Conservation (phyloP, 2,797 vertebrate species). For the Gastrophryne carolinensis region DNA sequence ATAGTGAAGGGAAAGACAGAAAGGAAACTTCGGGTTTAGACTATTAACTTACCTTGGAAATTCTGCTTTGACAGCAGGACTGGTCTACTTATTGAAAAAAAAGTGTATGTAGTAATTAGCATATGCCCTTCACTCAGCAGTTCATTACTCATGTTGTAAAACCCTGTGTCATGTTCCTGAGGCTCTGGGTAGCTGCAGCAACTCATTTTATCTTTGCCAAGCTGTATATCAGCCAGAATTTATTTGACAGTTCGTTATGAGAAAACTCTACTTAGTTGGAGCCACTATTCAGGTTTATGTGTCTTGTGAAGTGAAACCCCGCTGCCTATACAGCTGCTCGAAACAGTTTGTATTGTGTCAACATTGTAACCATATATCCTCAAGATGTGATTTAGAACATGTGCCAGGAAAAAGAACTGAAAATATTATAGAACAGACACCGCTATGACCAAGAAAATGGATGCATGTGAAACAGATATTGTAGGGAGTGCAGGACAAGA, state of each 20-base stretch:
- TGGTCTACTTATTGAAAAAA: constrained; percentile 46
- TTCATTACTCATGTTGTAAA: constrained; percentile 54
- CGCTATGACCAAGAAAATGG: constrained; percentile 23
- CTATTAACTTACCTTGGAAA: constrained; percentile 9
- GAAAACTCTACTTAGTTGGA: constrained; percentile 46
- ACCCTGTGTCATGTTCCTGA: constrained; percentile 52
- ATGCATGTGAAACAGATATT: constrained; percentile 14
- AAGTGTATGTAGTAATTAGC: constrained; percentile 33
- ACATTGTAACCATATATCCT: constrained; percentile 38
- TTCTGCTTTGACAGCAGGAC: constrained; percentile 40
- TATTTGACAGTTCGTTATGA: constrained; percentile 50
- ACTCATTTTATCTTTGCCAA: constrained; percentile 51
- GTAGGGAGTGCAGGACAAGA: not conserved
- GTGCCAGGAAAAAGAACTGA: constrained; percentile 36
- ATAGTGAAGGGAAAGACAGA: not conserved
- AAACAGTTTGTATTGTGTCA: constrained; percentile 50
- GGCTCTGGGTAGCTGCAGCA: constrained; percentile 51
- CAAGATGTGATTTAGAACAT: constrained; percentile 22
- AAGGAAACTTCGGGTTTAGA: constrained; percentile 3
- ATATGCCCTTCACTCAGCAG: constrained; percentile 38
- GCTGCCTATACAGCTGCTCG: constrained; percentile 26
- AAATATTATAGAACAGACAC: constrained; percentile 33
- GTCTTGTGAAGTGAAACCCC: constrained; percentile 54
- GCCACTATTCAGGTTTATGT: constrained; percentile 41
- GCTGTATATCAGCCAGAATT: constrained; percentile 57